A percentile compares a stretch with the other conserved stretches of the same genome.
These are phyloP conservation scores for Tenodera sinensis DNA, from an alignment of 2,888 invertebrate species.

Conservation along the genomic window DNA sequence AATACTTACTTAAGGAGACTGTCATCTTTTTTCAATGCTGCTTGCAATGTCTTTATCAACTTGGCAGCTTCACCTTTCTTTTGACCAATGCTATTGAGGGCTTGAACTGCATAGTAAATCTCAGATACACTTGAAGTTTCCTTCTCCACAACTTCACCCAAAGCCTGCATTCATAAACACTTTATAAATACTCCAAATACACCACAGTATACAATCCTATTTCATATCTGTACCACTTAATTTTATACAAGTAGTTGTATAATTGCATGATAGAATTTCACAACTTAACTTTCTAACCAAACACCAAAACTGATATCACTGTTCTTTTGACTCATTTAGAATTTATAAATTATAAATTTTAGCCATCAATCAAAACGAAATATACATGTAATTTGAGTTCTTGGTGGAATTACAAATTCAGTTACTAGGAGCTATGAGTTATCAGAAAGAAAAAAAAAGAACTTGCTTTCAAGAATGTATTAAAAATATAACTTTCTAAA, in stretches of 20 bases:
- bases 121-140: constrained; percentile 65
- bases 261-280: not conserved
- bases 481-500: too few species aligned
- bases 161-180: constrained; percentile 31
- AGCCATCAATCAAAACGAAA: too few species aligned
- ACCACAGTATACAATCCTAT: not conserved
- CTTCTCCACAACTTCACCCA: constrained; percentile 59
- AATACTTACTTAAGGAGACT: constrained; percentile 61
- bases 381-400: too few species aligned
- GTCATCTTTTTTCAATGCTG: constrained; percentile 80
- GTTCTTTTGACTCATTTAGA: too few species aligned
- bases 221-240: too few species aligned
- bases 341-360: too few species aligned
- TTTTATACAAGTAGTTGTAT: not conserved
- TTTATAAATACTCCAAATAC: not conserved
- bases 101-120: constrained; percentile 69
- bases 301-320: too few species aligned
- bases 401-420: too few species aligned
- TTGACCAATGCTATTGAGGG: constrained; percentile 65
- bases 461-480: too few species aligned
- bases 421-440: too few species aligned
- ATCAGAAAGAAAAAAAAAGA: too few species aligned
- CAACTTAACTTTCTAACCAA: too few species aligned
- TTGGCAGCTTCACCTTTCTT: constrained; percentile 60
- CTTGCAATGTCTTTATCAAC: constrained; percentile 67